phyloP scores from a whole-genome alignment of 2,113 vertebrate species.

The Notarius quadriscutis region DNA sequence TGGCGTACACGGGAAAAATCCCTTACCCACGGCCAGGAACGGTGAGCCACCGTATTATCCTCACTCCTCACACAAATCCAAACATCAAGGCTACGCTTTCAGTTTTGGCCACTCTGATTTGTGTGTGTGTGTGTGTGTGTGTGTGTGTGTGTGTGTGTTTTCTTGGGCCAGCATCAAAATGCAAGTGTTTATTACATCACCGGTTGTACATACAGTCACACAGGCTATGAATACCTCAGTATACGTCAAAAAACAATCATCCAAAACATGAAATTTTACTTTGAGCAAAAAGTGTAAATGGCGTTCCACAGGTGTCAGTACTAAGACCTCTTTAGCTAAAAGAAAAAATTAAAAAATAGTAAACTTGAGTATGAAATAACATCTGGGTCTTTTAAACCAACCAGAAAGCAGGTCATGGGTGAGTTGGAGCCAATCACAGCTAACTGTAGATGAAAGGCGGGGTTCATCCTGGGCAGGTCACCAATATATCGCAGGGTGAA shows the following conservation, averaged over 20 bases:
- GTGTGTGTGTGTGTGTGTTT: not conserved
- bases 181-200: not conserved
- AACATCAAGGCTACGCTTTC: not conserved
- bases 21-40: slow-evolving; percentile 96
- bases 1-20: slow-evolving; percentile 96
- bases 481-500: no score
- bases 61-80: slow-evolving; percentile 12
- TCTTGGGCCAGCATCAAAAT: not conserved
- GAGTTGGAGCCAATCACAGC: no score
- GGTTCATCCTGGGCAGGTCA: no score
- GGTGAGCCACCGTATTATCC: slow-evolving; percentile 70
- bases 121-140: not conserved
- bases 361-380: not conserved
- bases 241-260: not conserved
- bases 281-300: not conserved
- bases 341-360: not conserved
- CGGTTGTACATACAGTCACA: no score
- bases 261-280: not conserved
- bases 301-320: not conserved
- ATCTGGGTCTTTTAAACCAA: not conserved
- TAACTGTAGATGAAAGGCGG: no score
- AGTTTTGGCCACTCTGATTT: not conserved
- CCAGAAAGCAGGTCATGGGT: no score
- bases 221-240: not conserved
- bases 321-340: not conserved